phyloP scores from a whole-genome alignment of 2,113 vertebrate species.

The human region GRCh38 chr11:114990501-114991000 shows the following conservation, averaged over 20 bases:
- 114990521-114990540: accelerated
- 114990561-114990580: not conserved
- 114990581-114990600: not conserved
- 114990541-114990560: not conserved
- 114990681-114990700: not conserved
- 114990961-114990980: not conserved
- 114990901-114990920: not conserved
- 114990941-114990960: no score
- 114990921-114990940: not conserved
- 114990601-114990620: not conserved
- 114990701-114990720: not conserved
- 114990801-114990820: not conserved
- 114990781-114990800: not conserved
- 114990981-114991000: not conserved
- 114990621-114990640: not conserved
- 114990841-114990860: not conserved
- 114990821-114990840: not conserved
- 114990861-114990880: not conserved
- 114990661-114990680: accelerated
- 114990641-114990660: not conserved
- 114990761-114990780: not conserved
- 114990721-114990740: not conserved
- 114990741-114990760: not conserved
- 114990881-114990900: not conserved
- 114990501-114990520: not conserved